Percentiles rank a stretch among this genome's conserved stretches.
These are phyloP conservation scores for Danaus plexippus DNA, from an alignment of 1,140 invertebrate species.

Conservation along the genomic window DNA sequence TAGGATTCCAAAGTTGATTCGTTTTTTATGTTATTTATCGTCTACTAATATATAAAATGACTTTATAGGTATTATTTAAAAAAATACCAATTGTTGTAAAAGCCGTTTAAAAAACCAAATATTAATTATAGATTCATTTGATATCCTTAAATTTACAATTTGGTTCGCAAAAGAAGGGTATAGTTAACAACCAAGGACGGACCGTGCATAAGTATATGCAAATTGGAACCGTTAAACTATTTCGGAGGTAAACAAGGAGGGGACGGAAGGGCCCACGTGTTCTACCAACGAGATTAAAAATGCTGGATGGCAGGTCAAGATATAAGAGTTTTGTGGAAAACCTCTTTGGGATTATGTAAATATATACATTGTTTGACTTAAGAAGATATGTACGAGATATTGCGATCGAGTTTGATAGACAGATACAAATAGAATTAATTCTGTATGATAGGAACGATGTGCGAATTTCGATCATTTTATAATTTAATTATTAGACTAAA, in stretches of 20 bases:
- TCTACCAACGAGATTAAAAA: conserved; percentile 66
- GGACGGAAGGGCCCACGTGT: conserved; percentile 40
- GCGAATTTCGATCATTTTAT: neutral
- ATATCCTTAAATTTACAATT: conserved; percentile 29
- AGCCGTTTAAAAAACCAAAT: too few species aligned
- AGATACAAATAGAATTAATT: conserved; percentile 12
- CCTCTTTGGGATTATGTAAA: conserved; percentile 65
- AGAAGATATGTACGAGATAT: conserved; percentile 27
- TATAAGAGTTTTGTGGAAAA: conserved; percentile 57
- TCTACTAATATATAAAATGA: too few species aligned
- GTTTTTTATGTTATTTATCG: too few species aligned
- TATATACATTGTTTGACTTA: conserved; percentile 63
- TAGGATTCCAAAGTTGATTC: conserved; percentile 19
- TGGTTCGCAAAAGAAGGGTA: conserved; percentile 43
- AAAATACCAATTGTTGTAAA: too few species aligned
- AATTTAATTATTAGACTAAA: neutral
- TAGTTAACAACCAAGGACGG: conserved; percentile 64
- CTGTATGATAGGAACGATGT: neutral
- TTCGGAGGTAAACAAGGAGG: conserved; percentile 67
- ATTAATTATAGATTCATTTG: neutral
- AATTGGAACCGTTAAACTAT: conserved; percentile 70
- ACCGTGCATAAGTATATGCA: conserved; percentile 66
- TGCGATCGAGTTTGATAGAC: conserved; percentile 3
- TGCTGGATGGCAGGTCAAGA: conserved; percentile 59
- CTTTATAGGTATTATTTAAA: too few species aligned